Base-by-base conservation (phyloP, 2,113 vertebrate genomes). In the Strix aluco region DNA sequence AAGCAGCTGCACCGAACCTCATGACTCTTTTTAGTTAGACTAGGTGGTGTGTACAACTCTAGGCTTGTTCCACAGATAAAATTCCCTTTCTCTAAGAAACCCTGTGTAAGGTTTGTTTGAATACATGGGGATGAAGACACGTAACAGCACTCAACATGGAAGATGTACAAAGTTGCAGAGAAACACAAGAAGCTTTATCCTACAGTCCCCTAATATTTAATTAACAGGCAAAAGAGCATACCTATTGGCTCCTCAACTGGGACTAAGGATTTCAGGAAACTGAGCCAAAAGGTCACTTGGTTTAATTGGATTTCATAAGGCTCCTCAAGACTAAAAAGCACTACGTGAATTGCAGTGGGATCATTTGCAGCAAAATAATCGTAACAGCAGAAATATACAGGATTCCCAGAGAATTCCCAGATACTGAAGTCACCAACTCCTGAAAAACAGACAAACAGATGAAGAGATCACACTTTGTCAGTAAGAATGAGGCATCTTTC, bases 321-420 rank as follows among this genome's bases (percentile, higher is more conserved):
- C 87, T 99, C 99, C 97, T 99, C 99, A 7, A 99, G 98, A 94
- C 98, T 99, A 97, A 99, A 99, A 58, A 99, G 98, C 5, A 99
- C 98, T 95, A 99, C 42, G 74, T 99, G 99, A 97, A 99, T 97
- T 15, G 99, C 98, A 2, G 99, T 99, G 91, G 97, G 93, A 79
- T 99, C 99, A 52, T 99, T 99, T 49, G 99, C 98, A 51, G 99
- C 99, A 94, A 99, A 99, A 98, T 99, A 99, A 94, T 99, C 99
- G 0, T 99, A 99, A 96, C 98, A 98, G 97, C 99, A 99, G 97
- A 99, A 99, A 94, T 99, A 99, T 11, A 99, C 99, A 7, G 99
- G 99, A 96, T 99, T 99, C 65, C 99, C 99, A 29, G 99, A 99
- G 88, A 99, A 99, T 95, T 99, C 99, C 99, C 99, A 99, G 69